A percentile compares a stretch with the other conserved stretches of the same genome.
These are phyloP conservation scores for Drosophila flavopinicola DNA, from an alignment of 2,888 invertebrate genomes.

Conservation along the genomic window DNA sequence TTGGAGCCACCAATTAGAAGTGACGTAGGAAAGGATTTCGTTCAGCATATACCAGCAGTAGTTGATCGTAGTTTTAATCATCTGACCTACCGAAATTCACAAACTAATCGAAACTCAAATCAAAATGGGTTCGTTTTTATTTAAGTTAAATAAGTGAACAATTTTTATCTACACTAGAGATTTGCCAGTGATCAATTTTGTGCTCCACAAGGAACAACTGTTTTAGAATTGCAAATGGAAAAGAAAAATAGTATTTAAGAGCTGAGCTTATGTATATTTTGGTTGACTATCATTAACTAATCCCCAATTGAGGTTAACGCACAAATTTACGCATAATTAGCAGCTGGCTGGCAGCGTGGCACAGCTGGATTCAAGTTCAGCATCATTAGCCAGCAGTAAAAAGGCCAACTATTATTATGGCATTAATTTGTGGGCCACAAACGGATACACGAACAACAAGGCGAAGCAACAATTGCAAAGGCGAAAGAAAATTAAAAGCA, in stretches of 20 bases:
- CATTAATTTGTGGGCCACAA: slow-evolving; percentile 74
- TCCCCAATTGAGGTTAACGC: slow-evolving; percentile 27
- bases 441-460: slow-evolving; percentile 33
- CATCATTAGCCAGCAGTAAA: slow-evolving; percentile 75
- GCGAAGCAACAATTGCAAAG: slow-evolving; percentile 62
- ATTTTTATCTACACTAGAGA: too few relatives aligned
- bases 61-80: slow-evolving; percentile 7
- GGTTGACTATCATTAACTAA: slow-evolving; percentile 35
- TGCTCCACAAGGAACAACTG: too few relatives aligned
- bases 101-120: too few relatives aligned
- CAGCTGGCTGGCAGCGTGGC: slow-evolving; percentile 69
- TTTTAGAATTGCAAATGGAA: neutral
- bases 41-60: slow-evolving; percentile 5
- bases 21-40: slow-evolving; percentile 4
- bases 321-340: slow-evolving; percentile 71
- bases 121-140: too few relatives aligned
- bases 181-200: too few relatives aligned
- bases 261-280: neutral
- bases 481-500: slow-evolving; percentile 74
- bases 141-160: too few relatives aligned
- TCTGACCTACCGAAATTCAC: neutral
- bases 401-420: slow-evolving; percentile 75
- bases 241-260: neutral
- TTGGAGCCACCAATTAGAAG: neutral
- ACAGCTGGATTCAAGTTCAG: slow-evolving; percentile 70